phyloP scores from a whole-genome alignment of 1,140 invertebrate genomes.

The Pollicipes pollicipes region DNA sequence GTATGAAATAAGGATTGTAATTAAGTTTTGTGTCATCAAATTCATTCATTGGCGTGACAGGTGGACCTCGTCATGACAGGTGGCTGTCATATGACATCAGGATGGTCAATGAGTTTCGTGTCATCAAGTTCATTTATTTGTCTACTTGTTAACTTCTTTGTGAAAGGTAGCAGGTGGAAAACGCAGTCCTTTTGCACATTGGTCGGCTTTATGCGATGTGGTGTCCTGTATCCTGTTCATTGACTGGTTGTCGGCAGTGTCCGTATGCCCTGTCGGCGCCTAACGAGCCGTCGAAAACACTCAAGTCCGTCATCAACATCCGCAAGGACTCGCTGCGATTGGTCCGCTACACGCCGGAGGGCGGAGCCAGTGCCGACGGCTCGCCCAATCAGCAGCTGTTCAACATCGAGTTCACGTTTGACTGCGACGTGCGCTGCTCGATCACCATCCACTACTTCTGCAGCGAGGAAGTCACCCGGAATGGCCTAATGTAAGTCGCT shows the following conservation, averaged over 20 bases:
- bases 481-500: slow-evolving; percentile 46
- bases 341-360: slow-evolving; percentile 36
- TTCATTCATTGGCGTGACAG: too few species aligned
- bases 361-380: slow-evolving; percentile 25
- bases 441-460: slow-evolving; percentile 93
- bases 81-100: too few species aligned
- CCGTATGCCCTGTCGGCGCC: slow-evolving; percentile 91
- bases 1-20: too few species aligned
- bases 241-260: too few species aligned
- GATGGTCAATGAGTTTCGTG: too few species aligned
- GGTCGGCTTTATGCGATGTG: too few species aligned
- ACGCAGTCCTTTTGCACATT: too few species aligned
- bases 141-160: too few species aligned
- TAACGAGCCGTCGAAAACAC: slow-evolving; percentile 86
- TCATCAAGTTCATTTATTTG: too few species aligned
- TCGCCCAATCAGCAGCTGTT: slow-evolving; percentile 32
- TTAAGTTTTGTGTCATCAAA: neutral
- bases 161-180: too few species aligned
- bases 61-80: too few species aligned
- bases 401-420: slow-evolving; percentile 94
- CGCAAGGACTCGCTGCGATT: slow-evolving; percentile 88
- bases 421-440: slow-evolving; percentile 79
- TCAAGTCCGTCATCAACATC: slow-evolving; percentile 91
- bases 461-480: slow-evolving; percentile 62
- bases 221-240: too few species aligned